A percentile compares a stretch with the other conserved stretches of the same genome.
Evolutionary conservation across 2,113 vertebrate genomes (phyloP).

Genomic region (Eira barbara): DNA sequence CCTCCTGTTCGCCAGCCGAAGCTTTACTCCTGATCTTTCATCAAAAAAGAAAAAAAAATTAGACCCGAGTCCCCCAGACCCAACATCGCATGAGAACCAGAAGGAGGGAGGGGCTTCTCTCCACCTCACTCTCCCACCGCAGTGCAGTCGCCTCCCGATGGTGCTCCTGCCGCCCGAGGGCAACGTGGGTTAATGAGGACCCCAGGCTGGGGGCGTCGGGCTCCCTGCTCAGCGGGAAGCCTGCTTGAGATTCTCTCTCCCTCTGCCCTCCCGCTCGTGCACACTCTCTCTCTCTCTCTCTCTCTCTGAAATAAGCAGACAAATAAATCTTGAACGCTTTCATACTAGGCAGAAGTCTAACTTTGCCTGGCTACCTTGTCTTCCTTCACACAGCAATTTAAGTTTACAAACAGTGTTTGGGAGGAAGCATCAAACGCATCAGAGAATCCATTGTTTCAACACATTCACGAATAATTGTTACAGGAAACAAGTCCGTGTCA

Average conservation of each 20-base stretch:
- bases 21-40: not conserved
- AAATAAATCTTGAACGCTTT: not conserved
- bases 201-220: fast-evolving
- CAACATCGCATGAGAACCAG: not conserved
- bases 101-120: not conserved
- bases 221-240: not conserved
- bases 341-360: not conserved
- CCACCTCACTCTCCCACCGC: not conserved
- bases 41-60: not conserved
- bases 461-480: not conserved
- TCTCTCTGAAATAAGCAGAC: not conserved
- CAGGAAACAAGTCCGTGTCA: not conserved
- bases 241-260: not conserved
- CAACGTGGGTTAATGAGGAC: too few species aligned
- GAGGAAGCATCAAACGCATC: not conserved
- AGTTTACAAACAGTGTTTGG: not conserved
- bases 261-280: fast-evolving
- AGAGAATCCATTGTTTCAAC: not conserved
- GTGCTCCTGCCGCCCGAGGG: fast-evolving
- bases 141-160: fast-evolving
- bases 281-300: not conserved
- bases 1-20: not conserved
- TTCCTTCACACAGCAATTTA: not conserved
- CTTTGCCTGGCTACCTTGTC: not conserved
- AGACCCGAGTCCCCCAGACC: not conserved